Conservation (phyloP, 2,113 vertebrate genomes). For the Rhegmatorhina hoffmannsi region DNA sequence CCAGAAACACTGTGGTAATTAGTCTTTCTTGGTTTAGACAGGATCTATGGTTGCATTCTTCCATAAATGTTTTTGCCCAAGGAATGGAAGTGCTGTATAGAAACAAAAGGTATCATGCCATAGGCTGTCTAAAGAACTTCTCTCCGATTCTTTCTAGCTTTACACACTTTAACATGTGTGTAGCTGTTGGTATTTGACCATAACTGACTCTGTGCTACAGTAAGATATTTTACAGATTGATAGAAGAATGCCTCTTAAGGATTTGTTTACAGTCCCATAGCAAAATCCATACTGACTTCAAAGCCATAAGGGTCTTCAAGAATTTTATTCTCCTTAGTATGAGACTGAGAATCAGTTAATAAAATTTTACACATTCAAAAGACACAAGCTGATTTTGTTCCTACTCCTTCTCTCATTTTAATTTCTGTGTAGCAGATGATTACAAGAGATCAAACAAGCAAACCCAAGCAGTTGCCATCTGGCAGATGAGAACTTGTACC, state of each 20-base stretch:
- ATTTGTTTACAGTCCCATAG: neutral
- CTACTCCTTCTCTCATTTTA: neutral
- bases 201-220: neutral
- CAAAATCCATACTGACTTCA: neutral
- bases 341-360: neutral
- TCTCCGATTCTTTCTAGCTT: neutral
- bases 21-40: neutral
- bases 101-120: neutral
- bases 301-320: neutral
- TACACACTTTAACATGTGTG: neutral
- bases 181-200: neutral
- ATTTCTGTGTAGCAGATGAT: neutral
- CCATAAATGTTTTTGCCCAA: neutral
- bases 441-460: neutral
- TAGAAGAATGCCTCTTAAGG: neutral
- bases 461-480: neutral
- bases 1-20: neutral
- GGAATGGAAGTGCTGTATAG: neutral
- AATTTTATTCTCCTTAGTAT: neutral
- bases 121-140: neutral
- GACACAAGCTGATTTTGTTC: neutral
- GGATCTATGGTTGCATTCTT: neutral
- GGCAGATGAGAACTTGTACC: neutral
- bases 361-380: neutral
- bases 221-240: neutral